Evolutionary conservation across 2,113 vertebrate genomes (phyloP), one percentile per base, ranked within the genome.

Genomic region (Chaetura pelagica): DNA sequence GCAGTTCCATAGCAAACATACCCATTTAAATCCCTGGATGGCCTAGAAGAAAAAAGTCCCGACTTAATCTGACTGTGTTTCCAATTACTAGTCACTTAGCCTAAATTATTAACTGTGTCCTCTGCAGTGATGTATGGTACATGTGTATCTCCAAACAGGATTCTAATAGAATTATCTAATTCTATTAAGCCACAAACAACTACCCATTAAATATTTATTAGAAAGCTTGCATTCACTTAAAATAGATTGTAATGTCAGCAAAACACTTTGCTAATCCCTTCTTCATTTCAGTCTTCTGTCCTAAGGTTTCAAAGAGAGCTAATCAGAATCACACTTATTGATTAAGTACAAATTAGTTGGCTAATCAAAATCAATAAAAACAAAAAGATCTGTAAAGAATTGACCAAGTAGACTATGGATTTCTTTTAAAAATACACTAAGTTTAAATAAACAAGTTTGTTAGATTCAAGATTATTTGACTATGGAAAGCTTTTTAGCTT

Each of bases 81-180:
- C 96, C 97, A 98, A 98, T 98, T 98, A 97, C 95, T 95, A 98
- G 87, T 94, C 97, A 98, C 96, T 97, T 98, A 98, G 94, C 71
- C 96, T 98, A 96, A 98, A 98, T 98, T 98, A 98, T 98, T 98
- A 98, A 98, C 95, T 17, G 3, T 96, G 95, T 97, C 98, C 94
- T 96, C 90, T 1, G 71, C 87, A 92, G 94, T 98, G 97, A 98
- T 97, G 79, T 98, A 98, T 97, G 94, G 97, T 92, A 96, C 94
- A 90, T 97, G 92, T 96, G 97, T 93, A 95, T 97, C 92, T 97
- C 97, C 89, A 96, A 98, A 98, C 96, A 98, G 97, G 92, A 96
- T 95, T 95, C 95, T 97, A 98, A 98, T 97, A 97, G 97, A 98
- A 98, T 98, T 98, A 98, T 96, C 97, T 97, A 98, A 98, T 98